Conservation (phyloP, 2,888 invertebrate species). For the Drosophila bunnanda region DNA sequence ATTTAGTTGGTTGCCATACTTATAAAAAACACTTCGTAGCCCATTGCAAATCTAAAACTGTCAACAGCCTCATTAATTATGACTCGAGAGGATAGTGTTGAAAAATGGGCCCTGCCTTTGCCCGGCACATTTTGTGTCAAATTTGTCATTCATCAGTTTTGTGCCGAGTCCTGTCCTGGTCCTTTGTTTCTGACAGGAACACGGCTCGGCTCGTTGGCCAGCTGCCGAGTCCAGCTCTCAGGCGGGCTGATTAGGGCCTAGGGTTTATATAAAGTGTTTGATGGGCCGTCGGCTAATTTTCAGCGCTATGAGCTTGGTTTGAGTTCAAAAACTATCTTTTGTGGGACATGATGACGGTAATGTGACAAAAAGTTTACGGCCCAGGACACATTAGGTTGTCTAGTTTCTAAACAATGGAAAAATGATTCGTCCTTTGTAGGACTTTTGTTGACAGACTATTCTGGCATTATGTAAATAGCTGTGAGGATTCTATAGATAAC, state of each 20-base stretch:
- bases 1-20: constrained; percentile 32
- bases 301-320: constrained; percentile 8
- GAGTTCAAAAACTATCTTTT: constrained; percentile 27
- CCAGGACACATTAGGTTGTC: neutral
- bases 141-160: constrained; percentile 75
- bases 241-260: constrained; percentile 20
- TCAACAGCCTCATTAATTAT: constrained; percentile 74
- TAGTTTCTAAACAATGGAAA: neutral
- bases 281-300: constrained; percentile 35
- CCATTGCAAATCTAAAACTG: constrained; percentile 64
- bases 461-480: neutral
- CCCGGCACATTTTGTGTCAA: constrained; percentile 56
- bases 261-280: constrained; percentile 38
- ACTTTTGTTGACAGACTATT: neutral
- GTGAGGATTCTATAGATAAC: neutral
- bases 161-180: constrained; percentile 24
- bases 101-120: constrained; percentile 52
- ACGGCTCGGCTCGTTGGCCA: constrained; percentile 15
- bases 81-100: constrained; percentile 51
- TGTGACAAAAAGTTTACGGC: constrained; percentile 24
- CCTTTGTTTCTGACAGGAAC: constrained; percentile 66
- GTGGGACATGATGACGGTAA: constrained; percentile 28
- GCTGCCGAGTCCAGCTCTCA: constrained; percentile 9
- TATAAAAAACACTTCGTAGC: constrained; percentile 44
- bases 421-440: neutral